Evolutionary conservation across 1,140 invertebrate genomes (phyloP).

Genomic region (Bombus waltoni): DNA sequence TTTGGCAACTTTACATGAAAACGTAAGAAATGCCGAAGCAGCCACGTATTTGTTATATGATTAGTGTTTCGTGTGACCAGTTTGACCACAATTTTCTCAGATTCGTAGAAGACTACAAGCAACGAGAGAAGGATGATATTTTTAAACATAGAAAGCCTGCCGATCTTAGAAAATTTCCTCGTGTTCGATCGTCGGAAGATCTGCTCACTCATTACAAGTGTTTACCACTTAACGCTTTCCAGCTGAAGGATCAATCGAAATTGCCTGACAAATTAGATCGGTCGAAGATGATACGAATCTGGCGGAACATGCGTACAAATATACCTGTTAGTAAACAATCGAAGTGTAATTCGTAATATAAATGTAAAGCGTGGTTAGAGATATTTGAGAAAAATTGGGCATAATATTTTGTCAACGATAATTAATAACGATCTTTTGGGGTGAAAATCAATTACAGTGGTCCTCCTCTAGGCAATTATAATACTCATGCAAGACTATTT

Average conservation of each 20-base stretch:
- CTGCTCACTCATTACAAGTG: conserved; percentile 45
- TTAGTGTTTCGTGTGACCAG: not conserved
- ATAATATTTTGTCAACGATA: too few species aligned
- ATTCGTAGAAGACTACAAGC: conserved; percentile 56
- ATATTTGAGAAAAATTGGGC: not conserved
- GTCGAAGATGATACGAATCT: conserved; percentile 62
- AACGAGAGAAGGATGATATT: conserved; percentile 53
- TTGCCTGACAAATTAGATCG: conserved; percentile 52
- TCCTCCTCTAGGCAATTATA: too few species aligned
- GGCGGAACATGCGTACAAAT: conserved; percentile 64
- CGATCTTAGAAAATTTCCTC: conserved; percentile 49
- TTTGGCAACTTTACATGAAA: conserved; percentile 67
- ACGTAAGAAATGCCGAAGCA: conserved; percentile 50
- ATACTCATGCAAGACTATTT: too few species aligned
- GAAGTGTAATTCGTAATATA: not conserved
- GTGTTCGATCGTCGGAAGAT: conserved; percentile 48
- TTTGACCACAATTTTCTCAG: conserved; percentile 33
- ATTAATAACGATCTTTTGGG: too few species aligned
- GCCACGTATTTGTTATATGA: not conserved
- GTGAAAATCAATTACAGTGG: too few species aligned
- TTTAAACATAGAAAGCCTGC: conserved; percentile 54
- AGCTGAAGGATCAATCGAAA: conserved; percentile 27
- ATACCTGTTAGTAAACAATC: conserved; percentile 49
- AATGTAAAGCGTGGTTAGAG: too few species aligned
- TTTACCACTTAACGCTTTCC: conserved; percentile 66